phyloP scores from a whole-genome alignment of 2,113 vertebrate genomes.

The Syngnathus scovelli region DNA sequence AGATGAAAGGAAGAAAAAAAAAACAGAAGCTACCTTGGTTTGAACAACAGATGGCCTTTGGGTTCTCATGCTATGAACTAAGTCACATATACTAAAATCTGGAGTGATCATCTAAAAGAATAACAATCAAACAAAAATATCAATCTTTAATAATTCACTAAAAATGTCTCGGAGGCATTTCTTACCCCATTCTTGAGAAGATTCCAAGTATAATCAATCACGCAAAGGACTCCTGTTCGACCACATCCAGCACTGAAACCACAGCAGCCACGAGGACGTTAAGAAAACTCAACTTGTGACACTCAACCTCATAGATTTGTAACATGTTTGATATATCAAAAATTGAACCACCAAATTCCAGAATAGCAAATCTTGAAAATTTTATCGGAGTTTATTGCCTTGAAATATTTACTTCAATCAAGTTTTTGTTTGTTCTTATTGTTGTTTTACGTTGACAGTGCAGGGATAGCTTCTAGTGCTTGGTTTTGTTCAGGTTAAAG shows the following conservation, averaged over 20 bases:
- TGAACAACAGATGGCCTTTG: conserved; percentile 91
- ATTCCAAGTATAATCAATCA: conserved; percentile 89
- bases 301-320: neutral
- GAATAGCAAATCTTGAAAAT: too few species aligned
- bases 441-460: too few species aligned
- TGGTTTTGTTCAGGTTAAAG: too few species aligned
- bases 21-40: conserved; percentile 77
- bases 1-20: neutral
- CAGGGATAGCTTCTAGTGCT: too few species aligned
- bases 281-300: neutral
- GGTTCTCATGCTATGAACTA: conserved; percentile 90
- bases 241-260: conserved; percentile 87
- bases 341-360: neutral
- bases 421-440: too few species aligned
- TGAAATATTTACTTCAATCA: too few species aligned
- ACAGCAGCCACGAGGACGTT: conserved; percentile 5
- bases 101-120: conserved; percentile 77
- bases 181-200: conserved; percentile 84
- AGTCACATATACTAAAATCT: conserved; percentile 81
- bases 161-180: neutral
- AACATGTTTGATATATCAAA: neutral
- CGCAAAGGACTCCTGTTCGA: conserved; percentile 88
- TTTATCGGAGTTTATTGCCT: too few species aligned
- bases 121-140: neutral
- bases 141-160: neutral